Conservation (phyloP, 2,888 invertebrate species). For the Lochmaea crataegi region DNA sequence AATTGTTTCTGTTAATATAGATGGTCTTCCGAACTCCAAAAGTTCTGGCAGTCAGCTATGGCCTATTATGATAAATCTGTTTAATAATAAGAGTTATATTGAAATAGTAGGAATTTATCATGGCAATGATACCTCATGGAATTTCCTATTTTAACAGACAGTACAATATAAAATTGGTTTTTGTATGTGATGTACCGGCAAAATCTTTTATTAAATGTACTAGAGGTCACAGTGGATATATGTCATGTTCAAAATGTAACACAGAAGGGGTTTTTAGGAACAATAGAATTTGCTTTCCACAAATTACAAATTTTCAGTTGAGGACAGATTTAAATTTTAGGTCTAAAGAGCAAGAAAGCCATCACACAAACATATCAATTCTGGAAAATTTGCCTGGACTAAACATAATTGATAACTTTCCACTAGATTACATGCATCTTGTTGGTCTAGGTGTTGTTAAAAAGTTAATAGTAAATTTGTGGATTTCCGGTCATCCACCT, state of each 20-base stretch:
- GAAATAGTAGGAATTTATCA: slow-evolving; percentile 34
- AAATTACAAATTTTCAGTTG: slow-evolving; percentile 29
- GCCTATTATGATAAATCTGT: slow-evolving; percentile 27
- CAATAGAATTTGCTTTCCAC: slow-evolving; percentile 36
- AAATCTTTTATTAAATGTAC: slow-evolving; percentile 39
- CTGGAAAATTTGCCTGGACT: slow-evolving; percentile 45
- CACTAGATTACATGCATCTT: slow-evolving; percentile 46
- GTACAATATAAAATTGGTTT: slow-evolving; percentile 23
- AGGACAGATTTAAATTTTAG: slow-evolving; percentile 36
- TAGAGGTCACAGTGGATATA: slow-evolving; percentile 42
- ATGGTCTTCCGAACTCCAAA: slow-evolving; percentile 37
- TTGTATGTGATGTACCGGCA: slow-evolving; percentile 46
- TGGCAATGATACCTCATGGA: slow-evolving; percentile 19
- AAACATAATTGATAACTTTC: slow-evolving; percentile 46
- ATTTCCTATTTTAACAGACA: too few relatives aligned
- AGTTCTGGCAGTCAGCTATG: slow-evolving; percentile 38
- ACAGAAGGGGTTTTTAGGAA: slow-evolving; percentile 33
- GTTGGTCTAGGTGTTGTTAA: slow-evolving; percentile 40
- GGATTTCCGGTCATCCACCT: slow-evolving; percentile 26
- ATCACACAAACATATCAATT: slow-evolving; percentile 43
- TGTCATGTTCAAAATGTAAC: slow-evolving; percentile 42
- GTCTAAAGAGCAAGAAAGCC: slow-evolving; percentile 37
- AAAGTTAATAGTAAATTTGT: slow-evolving; percentile 31
- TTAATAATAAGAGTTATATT: slow-evolving; percentile 28
- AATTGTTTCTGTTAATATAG: slow-evolving; percentile 16